A percentile compares a stretch with the other conserved stretches of the same genome.
These are phyloP conservation scores for Cryptomyrus ogoouensis DNA, from an alignment of 2,113 vertebrate genomes.

Conservation along the genomic window DNA sequence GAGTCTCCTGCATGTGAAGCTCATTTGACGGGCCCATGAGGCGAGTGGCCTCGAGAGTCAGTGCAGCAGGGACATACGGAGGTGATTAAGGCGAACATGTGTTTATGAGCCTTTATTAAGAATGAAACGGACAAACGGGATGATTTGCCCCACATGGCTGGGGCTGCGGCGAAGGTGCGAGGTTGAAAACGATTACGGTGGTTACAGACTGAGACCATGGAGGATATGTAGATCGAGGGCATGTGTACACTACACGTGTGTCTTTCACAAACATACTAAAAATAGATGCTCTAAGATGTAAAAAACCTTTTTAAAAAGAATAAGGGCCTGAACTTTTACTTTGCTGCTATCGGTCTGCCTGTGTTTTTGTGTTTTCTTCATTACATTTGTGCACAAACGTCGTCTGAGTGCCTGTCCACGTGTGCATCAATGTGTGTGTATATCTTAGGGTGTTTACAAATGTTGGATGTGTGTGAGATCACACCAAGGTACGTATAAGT, in stretches of 20 bases:
- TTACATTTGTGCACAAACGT: neutral
- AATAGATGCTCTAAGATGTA: neutral
- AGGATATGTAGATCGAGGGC: neutral
- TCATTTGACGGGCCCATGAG: neutral
- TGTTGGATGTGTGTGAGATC: neutral
- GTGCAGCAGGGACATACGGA: slow-evolving; percentile 34
- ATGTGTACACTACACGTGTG: neutral
- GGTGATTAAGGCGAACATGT: slow-evolving; percentile 35
- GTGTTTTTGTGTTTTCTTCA: neutral
- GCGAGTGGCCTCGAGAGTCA: slow-evolving; percentile 10
- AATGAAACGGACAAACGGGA: slow-evolving; percentile 33
- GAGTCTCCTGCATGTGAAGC: neutral
- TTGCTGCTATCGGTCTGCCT: neutral
- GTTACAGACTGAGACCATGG: slow-evolving; percentile 25
- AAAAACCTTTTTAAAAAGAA: neutral
- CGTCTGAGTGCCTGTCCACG: neutral
- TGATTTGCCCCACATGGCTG: slow-evolving; percentile 34
- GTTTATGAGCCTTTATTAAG: slow-evolving; percentile 41
- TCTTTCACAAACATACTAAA: neutral
- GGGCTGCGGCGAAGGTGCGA: neutral
- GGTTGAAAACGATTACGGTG: slow-evolving; percentile 36
- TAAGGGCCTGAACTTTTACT: neutral
- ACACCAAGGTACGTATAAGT: slow-evolving; percentile 13
- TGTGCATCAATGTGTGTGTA: neutral
- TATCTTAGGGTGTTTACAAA: neutral